Conservation (phyloP, 2,113 vertebrate genomes). For the Aphyosemion australe region DNA sequence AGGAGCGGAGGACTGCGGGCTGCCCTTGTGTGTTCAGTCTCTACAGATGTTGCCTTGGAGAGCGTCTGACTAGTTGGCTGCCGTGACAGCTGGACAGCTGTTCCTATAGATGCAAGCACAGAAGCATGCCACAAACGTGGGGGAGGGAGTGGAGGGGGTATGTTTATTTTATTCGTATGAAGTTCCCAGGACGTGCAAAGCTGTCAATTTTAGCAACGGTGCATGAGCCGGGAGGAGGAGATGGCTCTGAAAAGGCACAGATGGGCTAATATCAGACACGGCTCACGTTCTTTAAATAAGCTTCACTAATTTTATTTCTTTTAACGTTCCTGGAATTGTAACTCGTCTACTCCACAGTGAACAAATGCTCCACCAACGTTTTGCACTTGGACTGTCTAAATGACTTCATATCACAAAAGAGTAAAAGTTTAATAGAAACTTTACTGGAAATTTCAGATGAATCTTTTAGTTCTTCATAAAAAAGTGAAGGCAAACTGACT, state of each 20-base stretch:
- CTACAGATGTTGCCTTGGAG: conserved; percentile 80
- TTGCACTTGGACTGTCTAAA: conserved; percentile 29
- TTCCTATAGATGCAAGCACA: conserved; percentile 76
- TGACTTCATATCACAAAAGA: conserved; percentile 46
- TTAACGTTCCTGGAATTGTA: conserved; percentile 25
- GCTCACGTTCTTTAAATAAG: conserved; percentile 53
- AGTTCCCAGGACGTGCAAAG: conserved; percentile 76
- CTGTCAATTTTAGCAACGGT: conserved; percentile 74
- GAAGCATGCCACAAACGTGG: conserved; percentile 68
- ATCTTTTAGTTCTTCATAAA: conserved; percentile 41
- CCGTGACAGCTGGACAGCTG: conserved; percentile 85
- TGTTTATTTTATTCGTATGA: conserved; percentile 71
- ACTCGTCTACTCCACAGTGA: conserved; percentile 34
- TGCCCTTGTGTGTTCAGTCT: conserved; percentile 66
- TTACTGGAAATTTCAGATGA: conserved; percentile 40
- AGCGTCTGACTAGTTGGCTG: conserved; percentile 75
- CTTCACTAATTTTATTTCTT: conserved; percentile 22
- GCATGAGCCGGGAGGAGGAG: conserved; percentile 62
- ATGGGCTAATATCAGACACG: conserved; percentile 64
- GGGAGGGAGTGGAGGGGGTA: conserved; percentile 8
- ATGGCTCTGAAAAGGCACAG: conserved; percentile 62
- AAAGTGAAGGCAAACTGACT: conserved; percentile 2
- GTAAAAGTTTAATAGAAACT: conserved; percentile 53
- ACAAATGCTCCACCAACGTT: conserved; percentile 33
- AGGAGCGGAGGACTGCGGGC: conserved; percentile 57